Evolutionary conservation across 2,888 invertebrate species (phyloP).

Genomic region (Chromoteleia sp.): DNA sequence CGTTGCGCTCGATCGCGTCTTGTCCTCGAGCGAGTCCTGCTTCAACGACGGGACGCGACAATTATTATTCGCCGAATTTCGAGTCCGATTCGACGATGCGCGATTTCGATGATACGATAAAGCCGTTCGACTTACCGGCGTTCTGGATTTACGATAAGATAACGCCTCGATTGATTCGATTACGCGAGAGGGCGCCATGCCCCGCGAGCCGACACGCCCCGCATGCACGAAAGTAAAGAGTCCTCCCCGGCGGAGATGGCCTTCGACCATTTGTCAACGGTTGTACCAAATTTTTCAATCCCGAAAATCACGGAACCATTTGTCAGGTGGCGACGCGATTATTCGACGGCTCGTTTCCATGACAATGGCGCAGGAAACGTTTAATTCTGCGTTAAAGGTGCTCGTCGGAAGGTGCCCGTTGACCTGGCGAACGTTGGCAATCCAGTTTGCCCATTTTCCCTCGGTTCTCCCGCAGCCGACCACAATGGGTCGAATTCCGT

Average conservation of each 20-base stretch:
- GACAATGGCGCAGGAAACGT: background rate
- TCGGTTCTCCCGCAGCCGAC: constrained; percentile 15
- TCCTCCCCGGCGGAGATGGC: background rate
- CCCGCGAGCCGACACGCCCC: background rate
- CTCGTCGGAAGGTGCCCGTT: background rate
- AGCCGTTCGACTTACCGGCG: too few species aligned
- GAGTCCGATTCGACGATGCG: too few species aligned
- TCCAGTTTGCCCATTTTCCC: constrained; percentile 11
- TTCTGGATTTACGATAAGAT: background rate
- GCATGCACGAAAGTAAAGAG: constrained; percentile 5
- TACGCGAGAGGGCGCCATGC: background rate
- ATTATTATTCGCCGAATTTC: too few species aligned
- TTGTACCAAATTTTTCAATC: too few species aligned
- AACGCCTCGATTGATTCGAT: background rate
- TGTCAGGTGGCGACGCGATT: background rate
- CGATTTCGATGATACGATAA: too few species aligned
- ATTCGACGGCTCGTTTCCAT: background rate
- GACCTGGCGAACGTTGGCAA: background rate
- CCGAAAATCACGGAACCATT: background rate
- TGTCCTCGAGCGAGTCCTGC: too few species aligned
- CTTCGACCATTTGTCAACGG: background rate
- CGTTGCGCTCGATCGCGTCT: too few species aligned
- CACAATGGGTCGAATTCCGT: constrained; percentile 9
- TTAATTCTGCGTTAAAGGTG: background rate
- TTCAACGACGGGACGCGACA: too few species aligned